phyloP scores from a whole-genome alignment of 2,797 vertebrate genomes.

The Limosa lapponica region DNA sequence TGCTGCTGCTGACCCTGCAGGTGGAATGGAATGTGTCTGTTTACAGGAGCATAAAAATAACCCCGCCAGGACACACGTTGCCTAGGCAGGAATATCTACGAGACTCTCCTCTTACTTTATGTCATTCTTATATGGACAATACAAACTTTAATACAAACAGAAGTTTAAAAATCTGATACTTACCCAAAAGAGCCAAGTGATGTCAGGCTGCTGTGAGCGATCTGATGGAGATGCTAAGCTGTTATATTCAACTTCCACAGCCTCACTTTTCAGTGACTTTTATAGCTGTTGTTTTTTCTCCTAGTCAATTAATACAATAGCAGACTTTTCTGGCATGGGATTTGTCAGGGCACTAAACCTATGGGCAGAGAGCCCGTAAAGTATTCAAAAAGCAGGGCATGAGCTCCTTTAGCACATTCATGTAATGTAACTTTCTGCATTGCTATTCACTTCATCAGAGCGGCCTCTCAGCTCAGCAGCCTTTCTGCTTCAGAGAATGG shows the following conservation, averaged over 20 bases:
- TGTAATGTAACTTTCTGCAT: neutral
- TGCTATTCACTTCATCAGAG: neutral
- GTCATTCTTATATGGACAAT: rapidly evolving
- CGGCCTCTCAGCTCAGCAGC: neutral
- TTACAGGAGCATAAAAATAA: constrained; percentile 10
- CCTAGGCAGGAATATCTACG: neutral
- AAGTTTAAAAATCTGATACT: neutral
- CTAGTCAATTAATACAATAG: neutral
- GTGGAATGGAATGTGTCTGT: neutral
- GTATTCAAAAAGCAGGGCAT: neutral
- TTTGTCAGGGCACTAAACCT: neutral
- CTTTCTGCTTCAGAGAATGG: neutral
- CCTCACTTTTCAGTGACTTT: neutral
- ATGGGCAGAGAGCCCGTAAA: neutral
- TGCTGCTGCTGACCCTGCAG: neutral
- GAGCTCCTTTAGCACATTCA: neutral
- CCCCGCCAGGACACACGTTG: rapidly evolving
- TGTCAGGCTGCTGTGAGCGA: neutral
- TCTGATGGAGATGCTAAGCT: neutral
- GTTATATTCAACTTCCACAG: neutral
- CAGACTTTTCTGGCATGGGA: neutral
- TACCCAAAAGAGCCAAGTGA: neutral
- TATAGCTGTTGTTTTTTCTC: neutral
- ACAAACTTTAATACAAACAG: neutral
- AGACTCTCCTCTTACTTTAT: neutral